phyloP scores from a whole-genome alignment of 2,113 vertebrate genomes.

The Lophius piscatorius region DNA sequence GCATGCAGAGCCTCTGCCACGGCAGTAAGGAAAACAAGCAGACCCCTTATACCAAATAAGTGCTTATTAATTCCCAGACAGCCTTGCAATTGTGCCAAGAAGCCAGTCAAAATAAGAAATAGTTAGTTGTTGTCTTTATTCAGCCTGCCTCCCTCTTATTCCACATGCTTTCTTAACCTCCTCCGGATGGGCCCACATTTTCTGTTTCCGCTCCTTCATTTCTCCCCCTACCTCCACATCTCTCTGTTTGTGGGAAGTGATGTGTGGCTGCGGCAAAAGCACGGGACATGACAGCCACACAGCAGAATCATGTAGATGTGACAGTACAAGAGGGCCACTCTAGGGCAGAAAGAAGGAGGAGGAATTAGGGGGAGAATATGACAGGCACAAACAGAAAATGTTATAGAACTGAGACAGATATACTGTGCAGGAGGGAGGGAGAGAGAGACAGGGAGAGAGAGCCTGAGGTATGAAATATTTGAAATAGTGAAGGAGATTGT shows the following conservation, averaged over 20 bases:
- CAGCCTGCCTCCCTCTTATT: slow-evolving; percentile 67
- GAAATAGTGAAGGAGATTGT: slow-evolving; percentile 65
- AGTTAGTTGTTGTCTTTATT: slow-evolving; percentile 74
- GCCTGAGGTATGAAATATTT: slow-evolving; percentile 63
- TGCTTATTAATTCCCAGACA: slow-evolving; percentile 79
- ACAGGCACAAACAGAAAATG: slow-evolving; percentile 65
- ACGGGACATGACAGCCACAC: slow-evolving; percentile 66
- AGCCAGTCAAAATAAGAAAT: slow-evolving; percentile 78
- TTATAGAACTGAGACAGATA: slow-evolving; percentile 50
- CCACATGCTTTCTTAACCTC: slow-evolving; percentile 76
- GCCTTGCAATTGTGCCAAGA: slow-evolving; percentile 55
- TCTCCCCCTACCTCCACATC: slow-evolving; percentile 24
- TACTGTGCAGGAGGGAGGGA: slow-evolving; percentile 34
- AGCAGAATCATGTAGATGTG: slow-evolving; percentile 58
- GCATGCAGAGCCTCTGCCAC: slow-evolving; percentile 50
- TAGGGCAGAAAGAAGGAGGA: slow-evolving; percentile 54
- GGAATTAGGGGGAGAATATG: slow-evolving; percentile 57
- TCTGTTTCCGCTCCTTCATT: slow-evolving; percentile 32
- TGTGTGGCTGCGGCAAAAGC: slow-evolving; percentile 60
- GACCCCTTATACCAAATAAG: slow-evolving; percentile 67
- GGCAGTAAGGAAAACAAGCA: slow-evolving; percentile 65
- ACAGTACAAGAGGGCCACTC: slow-evolving; percentile 63
- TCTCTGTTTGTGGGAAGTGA: slow-evolving; percentile 51
- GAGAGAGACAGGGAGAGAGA: slow-evolving; percentile 32
- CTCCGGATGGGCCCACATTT: slow-evolving; percentile 45